Evolutionary conservation across 2,888 invertebrate species (phyloP), one percentile per base, ranked within the genome.

Genomic region (Xylota sylvarum): DNA sequence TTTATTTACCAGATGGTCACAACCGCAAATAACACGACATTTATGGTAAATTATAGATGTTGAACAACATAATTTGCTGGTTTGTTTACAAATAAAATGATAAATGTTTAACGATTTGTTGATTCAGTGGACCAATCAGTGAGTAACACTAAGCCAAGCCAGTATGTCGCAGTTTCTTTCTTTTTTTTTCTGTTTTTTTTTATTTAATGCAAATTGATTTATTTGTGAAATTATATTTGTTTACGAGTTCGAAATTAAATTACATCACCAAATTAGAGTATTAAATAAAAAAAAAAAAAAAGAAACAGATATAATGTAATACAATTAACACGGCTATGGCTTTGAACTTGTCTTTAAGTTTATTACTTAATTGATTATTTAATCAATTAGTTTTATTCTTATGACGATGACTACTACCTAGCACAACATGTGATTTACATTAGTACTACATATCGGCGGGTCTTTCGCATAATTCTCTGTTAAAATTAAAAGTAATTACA

Each of bases 21-120:
- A 4, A 27, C n/a, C 7, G 1, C 46, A 32, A 46, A 19, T 43
- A 46, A 43, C 9, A 32, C 58, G 58, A 58, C 58, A 35, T 46
- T 72, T 58, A 35, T 32, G 14, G 23, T 72, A 46, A 46, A 32
- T 48, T 56, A 35, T 46, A 48, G 48, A 6, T 23, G 58, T 58
- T 48, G 30, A 19, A 48, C 9, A 43, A 48, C 32, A 73, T 55
- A 73, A 62, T 50, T 60, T 60, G 35, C 10, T 73, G 7, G 30
- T 17, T 62, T 73, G 62, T 62, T 62, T 74, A 69, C n/a, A 50
- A 60, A 27, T 17, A 52, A 19, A 69, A 69, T 48, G 10, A 64
- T 46, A 48, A 48, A 50, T 50, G 48, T 10, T 56, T 17, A 50
- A 27, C 30, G 50, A 50, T 67, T 67, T 64, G 17, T 48, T 64